Evolutionary conservation across 2,888 invertebrate species (phyloP).

Genomic region (Azorinus chamasolen): DNA sequence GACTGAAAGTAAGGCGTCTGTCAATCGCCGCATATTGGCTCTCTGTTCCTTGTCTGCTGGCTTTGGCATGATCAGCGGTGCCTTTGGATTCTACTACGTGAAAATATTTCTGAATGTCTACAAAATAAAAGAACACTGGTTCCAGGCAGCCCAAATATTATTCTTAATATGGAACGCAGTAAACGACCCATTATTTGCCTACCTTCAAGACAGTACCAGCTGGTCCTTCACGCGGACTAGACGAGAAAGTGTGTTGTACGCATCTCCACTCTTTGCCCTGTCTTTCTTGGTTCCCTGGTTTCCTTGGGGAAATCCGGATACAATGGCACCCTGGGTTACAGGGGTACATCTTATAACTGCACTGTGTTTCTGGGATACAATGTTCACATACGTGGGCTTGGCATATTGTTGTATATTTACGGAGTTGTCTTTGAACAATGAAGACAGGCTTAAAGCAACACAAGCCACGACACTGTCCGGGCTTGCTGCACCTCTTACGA

Average conservation of each 20-base stretch:
- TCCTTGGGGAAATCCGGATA: conserved; percentile 65
- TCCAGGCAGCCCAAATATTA: conserved; percentile 86
- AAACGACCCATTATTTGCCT: conserved; percentile 87
- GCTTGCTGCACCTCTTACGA: conserved; percentile 73
- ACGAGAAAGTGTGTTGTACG: conserved; percentile 84
- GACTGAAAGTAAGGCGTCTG: conserved; percentile 10
- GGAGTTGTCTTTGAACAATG: conserved; percentile 82
- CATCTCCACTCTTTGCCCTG: conserved; percentile 85
- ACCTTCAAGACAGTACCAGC: conserved; percentile 81
- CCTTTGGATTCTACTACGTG: conserved; percentile 87
- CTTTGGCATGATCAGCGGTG: conserved; percentile 78
- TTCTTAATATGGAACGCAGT: conserved; percentile 87
- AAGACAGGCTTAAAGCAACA: conserved; percentile 83
- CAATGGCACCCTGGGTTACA: conserved; percentile 72
- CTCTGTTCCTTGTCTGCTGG: conserved; percentile 77
- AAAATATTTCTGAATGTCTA: conserved; percentile 86
- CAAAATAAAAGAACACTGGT: conserved; percentile 86
- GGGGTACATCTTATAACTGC: conserved; percentile 86
- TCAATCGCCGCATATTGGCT: conserved; percentile 67
- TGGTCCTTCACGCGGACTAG: conserved; percentile 84
- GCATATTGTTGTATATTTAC: conserved; percentile 85
- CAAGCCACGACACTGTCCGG: conserved; percentile 80
- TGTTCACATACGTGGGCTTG: conserved; percentile 86
- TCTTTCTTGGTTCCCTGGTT: conserved; percentile 86
- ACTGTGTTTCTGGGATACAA: conserved; percentile 86